Evolutionary conservation across 1,140 invertebrate genomes (phyloP), one percentile per base, ranked within the genome.

Genomic region (Zaprionus camerounensis): DNA sequence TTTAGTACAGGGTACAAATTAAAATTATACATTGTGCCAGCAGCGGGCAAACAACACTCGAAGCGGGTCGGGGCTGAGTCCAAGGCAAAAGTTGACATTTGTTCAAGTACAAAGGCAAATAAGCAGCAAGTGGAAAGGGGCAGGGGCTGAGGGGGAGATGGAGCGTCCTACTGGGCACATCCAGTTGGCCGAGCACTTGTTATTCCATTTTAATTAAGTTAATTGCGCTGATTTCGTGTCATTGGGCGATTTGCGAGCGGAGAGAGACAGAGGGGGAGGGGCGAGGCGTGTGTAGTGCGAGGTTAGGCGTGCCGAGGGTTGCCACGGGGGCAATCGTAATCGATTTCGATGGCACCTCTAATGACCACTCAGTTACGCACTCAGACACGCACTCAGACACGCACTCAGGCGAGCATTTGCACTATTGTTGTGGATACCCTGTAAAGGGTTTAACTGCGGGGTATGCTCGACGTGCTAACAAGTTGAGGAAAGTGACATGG

Each of bases 181-280:
- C 62, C 22, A 59, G 13, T 24, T 70, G 76, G 65, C 67, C 75
- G 76, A 91, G 76, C 78, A 91, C 87, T 91, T 91, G 87, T 91
- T 91, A 91, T 91, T 91, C 62, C 81, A 87, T 87, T 91, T 91
- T 91, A 91, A 91, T 91, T 91, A 91, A 91, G 81, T 91, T 91
- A 91, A 91, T 91, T 91, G 87, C 83, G 67, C 67, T 69, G 87
- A 91, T 90, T 88, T 80, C 81, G 55, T 88, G 75, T 88, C 84
- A 88, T 88, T 63, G 68, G 46, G 61, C 46, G 46, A 62, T 70
- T 62, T 69, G 55, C 56, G 13, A 15, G 20, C 31, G 13, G 46
- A 65, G 81, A 75, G 80, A 55, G 78, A 0, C 11, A 4, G 44
- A 24, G 13, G 61, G 20, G 13, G 12, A 13, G 15, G 26, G 6